Evolutionary conservation across 1,140 invertebrate genomes (phyloP), one percentile per base, ranked within the genome.

Genomic region (Aphelinus atriplicis): DNA sequence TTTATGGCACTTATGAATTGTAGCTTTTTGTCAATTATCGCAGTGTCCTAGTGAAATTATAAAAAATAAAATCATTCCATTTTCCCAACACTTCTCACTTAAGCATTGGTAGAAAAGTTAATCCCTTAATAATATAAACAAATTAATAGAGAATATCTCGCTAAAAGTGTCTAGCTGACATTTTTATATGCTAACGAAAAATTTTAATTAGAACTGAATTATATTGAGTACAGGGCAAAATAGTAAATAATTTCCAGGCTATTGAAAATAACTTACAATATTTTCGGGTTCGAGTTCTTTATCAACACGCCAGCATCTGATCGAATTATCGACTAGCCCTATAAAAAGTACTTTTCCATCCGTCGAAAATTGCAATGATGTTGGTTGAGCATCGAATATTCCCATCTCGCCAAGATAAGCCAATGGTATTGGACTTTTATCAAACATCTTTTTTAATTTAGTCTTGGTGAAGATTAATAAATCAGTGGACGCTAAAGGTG

Each of bases 1-100:
- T 66, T 66, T 1, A 66, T 26, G 7, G 48, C 45, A 50, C 64
- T 66, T 43, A 55, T 43, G 64, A 53, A 66, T 53, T 66, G 64
- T 6, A 66, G 45, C 45, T 43, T 66, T 66, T 53, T 53, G 53
- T 66, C 64, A 42, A n/a, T 51, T 46, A 66, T 43, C 7, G 50
- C 50, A 26, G 51, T 53, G 7, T 47, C 45, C 64, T 66, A n/a
- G 9, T 53, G 53, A 50, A 66, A 6, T 61, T 43, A 10, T 47
- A 63, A 4, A 5, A 46, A 26, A 2, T 63, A 0, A n/a, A 7
- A 6, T 10, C 46, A 26, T 26, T 47, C 48, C 48, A 46, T 63
- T 63, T 63, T 5, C n/a, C 48, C 48, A 26, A 26, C 26, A 26
- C 26, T 9, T 53, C 4, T 53, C 9, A 6, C 5, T 7, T 5